Percentiles rank a stretch among this genome's conserved stretches.
phyloP scores from a whole-genome alignment of 2,113 vertebrate genomes.

The Arenaria interpres region DNA sequence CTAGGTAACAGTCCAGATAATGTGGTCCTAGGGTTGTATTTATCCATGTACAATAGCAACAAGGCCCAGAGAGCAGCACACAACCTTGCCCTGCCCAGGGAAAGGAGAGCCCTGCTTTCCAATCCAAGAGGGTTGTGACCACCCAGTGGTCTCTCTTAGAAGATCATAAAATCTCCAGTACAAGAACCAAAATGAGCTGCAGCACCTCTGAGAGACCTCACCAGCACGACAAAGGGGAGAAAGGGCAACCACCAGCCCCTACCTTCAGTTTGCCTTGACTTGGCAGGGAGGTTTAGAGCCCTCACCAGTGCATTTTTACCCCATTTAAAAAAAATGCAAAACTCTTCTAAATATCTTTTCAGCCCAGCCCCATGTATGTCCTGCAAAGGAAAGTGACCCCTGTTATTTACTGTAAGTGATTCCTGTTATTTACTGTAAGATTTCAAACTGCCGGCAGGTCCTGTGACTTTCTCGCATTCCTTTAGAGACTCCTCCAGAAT shows the following conservation, averaged over 20 bases:
- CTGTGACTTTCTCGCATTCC: background rate
- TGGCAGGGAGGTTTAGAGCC: background rate
- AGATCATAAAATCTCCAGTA: background rate
- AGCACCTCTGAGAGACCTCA: background rate
- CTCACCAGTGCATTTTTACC: background rate
- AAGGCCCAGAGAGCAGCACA: background rate
- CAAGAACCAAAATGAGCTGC: background rate
- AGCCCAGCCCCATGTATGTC: background rate
- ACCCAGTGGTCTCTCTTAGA: background rate
- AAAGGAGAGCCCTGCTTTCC: background rate
- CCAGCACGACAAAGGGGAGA: rapidly evolving
- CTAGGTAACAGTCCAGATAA: background rate
- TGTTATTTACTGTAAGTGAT: background rate
- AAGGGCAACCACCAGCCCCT: background rate
- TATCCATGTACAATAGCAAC: background rate
- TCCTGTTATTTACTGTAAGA: background rate
- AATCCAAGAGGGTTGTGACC: background rate
- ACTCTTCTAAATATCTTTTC: background rate
- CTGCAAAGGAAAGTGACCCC: background rate
- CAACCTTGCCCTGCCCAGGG: background rate
- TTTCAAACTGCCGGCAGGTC: background rate
- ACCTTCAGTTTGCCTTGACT: background rate
- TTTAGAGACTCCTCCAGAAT: background rate
- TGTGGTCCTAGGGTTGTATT: background rate
- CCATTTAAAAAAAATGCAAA: background rate